These are phyloP conservation scores for Redunca redunca DNA, from an alignment of 2,113 vertebrate genomes.

Conservation along the genomic window DNA sequence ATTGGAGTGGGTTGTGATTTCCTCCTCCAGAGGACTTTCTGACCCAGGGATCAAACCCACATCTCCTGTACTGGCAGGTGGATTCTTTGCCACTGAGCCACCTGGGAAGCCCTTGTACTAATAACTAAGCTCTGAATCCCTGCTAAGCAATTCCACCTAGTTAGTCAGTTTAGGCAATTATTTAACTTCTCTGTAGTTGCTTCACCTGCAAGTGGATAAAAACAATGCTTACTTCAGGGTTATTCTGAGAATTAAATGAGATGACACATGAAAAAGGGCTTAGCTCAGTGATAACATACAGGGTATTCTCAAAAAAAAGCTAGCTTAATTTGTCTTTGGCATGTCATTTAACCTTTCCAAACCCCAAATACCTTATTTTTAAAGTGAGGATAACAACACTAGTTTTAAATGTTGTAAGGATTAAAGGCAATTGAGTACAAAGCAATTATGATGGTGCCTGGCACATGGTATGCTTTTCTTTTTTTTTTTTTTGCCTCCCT, in stretches of 20 bases:
- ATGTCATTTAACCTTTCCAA: neutral
- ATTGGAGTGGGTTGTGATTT: neutral
- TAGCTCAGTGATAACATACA: neutral
- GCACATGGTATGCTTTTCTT: neutral
- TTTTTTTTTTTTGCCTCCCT: neutral
- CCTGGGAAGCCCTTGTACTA: neutral
- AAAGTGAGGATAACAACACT: neutral
- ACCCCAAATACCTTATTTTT: neutral
- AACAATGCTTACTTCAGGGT: neutral
- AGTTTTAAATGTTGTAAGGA: neutral
- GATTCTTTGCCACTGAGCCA: neutral
- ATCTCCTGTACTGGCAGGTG: neutral
- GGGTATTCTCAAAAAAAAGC: neutral
- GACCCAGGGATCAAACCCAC: neutral
- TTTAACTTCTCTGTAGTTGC: neutral
- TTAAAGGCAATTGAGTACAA: neutral
- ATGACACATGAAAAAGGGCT: neutral
- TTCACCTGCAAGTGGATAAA: neutral
- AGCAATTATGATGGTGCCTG: neutral
- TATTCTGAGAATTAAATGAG: neutral
- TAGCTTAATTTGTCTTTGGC: neutral
- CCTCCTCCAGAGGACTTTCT: neutral
- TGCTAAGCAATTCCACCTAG: neutral
- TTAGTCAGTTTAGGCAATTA: neutral
- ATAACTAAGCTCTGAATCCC: neutral